Conservation (phyloP, 1,140 invertebrate genomes). For the Pachypeltis micranthus region DNA sequence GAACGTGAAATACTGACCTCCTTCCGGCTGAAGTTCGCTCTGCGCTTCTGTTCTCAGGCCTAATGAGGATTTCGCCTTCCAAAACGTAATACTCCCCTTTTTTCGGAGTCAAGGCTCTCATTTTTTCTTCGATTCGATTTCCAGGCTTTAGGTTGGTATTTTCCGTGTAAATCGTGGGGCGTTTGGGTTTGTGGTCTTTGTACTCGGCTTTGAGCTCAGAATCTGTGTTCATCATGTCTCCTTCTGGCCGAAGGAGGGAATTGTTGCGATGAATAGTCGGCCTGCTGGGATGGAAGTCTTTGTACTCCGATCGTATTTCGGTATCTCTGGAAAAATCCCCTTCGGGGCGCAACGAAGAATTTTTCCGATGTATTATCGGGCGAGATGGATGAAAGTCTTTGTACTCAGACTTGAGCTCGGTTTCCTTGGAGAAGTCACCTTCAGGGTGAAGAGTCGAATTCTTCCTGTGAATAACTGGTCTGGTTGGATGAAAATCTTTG, state of each 20-base stretch:
- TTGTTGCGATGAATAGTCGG: constrained; percentile 1
- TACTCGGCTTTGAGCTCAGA: constrained; percentile 17
- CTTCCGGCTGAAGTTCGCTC: constrained; percentile 1
- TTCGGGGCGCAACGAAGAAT: constrained; percentile 19
- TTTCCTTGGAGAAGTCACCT: constrained; percentile 15
- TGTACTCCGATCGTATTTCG: constrained; percentile 20
- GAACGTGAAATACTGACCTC: background rate
- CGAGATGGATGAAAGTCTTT: constrained; percentile 20
- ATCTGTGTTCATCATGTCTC: constrained; percentile 16
- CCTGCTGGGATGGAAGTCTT: constrained; percentile 14
- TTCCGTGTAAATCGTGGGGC: constrained; percentile 11
- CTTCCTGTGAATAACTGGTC: constrained; percentile 12
- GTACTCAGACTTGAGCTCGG: constrained; percentile 14
- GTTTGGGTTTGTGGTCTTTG: constrained; percentile 18
- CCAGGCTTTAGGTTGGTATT: background rate
- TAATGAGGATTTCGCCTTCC: constrained; percentile 11
- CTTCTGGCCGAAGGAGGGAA: constrained; percentile 18
- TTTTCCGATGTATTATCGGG: constrained; percentile 14
- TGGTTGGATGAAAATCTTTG: constrained; percentile 20
- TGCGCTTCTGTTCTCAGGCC: background rate
- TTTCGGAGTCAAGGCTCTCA: background rate
- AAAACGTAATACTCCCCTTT: constrained; percentile 1
- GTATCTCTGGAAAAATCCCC: constrained; percentile 17
- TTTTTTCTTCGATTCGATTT: constrained; percentile 4
- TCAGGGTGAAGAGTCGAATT: constrained; percentile 21